phyloP scores from a whole-genome alignment of 2,113 vertebrate genomes.

The Gambusia affinis region DNA sequence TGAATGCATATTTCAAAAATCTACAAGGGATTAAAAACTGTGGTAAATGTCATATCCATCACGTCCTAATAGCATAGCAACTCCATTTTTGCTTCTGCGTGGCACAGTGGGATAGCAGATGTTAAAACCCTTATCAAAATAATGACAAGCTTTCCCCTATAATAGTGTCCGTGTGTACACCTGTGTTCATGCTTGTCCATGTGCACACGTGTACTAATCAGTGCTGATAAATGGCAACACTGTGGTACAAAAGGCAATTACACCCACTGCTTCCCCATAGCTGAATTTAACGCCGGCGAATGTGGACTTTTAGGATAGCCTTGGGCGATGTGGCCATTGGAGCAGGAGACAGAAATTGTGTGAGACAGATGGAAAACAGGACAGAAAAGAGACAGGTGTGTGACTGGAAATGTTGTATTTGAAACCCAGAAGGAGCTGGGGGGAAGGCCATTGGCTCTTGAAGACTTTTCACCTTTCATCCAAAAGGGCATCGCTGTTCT shows the following conservation, averaged over 20 bases:
- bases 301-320: slow-evolving; percentile 58
- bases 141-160: slow-evolving; percentile 47
- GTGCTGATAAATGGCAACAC: slow-evolving; percentile 52
- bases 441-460: not conserved
- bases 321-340: slow-evolving; percentile 61
- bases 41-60: slow-evolving; percentile 28
- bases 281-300: slow-evolving; percentile 62
- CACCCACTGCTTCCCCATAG: slow-evolving; percentile 40
- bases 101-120: slow-evolving; percentile 42
- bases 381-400: slow-evolving; percentile 48
- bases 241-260: slow-evolving; percentile 68
- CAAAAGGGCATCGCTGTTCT: not conserved
- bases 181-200: slow-evolving; percentile 12
- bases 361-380: slow-evolving; percentile 63
- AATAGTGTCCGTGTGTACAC: slow-evolving; percentile 36
- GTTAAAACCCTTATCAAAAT: slow-evolving; percentile 46
- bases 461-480: not conserved
- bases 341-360: slow-evolving; percentile 43
- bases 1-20: slow-evolving; percentile 31
- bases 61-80: slow-evolving; percentile 31
- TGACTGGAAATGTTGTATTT: slow-evolving; percentile 63
- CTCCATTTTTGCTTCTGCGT: slow-evolving; percentile 25
- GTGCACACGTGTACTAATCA: slow-evolving; percentile 51
- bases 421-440: not conserved
- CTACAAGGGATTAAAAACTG: slow-evolving; percentile 44